Conservation (phyloP, 64 coral and sea anemone genomes). For the Acropora yongei region DNA sequence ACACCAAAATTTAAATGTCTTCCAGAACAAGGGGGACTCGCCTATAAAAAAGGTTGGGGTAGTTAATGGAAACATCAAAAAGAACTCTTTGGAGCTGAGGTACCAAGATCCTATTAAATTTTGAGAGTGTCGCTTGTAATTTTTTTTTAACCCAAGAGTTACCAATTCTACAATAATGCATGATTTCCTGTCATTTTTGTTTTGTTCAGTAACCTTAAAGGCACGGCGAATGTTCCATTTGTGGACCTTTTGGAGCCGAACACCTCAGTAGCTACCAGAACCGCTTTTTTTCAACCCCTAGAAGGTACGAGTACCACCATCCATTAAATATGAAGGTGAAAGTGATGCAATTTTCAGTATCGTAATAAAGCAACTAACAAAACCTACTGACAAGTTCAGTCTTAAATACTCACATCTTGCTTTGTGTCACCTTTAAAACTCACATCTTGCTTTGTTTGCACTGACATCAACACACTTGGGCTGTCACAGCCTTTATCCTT, state of each 20-base stretch:
- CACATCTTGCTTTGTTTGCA: slow-evolving; percentile 2
- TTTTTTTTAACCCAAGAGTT: background rate
- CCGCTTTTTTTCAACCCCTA: background rate
- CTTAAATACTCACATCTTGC: too few species aligned
- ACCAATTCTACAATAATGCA: slow-evolving; percentile 7
- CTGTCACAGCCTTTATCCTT: slow-evolving; percentile 2
- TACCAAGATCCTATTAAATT: slow-evolving; percentile 7
- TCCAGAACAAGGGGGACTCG: too few species aligned
- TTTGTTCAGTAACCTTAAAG: background rate
- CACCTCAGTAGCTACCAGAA: background rate
- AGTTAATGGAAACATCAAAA: too few species aligned
- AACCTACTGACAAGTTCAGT: slow-evolving; percentile 6
- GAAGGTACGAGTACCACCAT: background rate
- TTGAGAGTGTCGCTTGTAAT: background rate
- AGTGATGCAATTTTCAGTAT: background rate
- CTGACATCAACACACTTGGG: slow-evolving; percentile 1
- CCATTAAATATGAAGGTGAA: background rate
- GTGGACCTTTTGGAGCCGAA: background rate
- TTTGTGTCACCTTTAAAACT: too few species aligned
- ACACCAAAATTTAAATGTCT: too few species aligned
- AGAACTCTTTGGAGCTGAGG: too few species aligned
- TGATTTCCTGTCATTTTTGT: background rate
- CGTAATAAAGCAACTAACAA: background rate
- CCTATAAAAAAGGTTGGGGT: too few species aligned
- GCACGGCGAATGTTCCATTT: background rate